Evolutionary conservation across 2,797 vertebrate species (phyloP).

Genomic region (Trachops cirrhosus): DNA sequence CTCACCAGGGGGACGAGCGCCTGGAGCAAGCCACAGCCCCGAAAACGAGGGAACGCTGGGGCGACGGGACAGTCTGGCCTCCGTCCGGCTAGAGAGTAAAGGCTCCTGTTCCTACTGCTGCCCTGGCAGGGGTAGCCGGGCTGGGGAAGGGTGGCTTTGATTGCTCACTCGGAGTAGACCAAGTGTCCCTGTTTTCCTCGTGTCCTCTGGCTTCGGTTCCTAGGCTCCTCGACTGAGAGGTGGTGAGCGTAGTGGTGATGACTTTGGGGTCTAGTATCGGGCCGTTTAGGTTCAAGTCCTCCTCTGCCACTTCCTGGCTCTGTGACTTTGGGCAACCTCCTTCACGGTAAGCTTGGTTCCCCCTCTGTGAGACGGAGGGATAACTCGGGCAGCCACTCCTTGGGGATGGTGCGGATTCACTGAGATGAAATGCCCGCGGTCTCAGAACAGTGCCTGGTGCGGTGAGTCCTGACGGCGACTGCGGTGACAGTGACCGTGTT

Average conservation of each 20-base stretch:
- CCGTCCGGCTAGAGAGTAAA: neutral
- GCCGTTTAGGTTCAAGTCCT: neutral
- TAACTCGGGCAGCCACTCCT: neutral
- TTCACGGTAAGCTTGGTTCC: neutral
- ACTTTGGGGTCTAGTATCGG: neutral
- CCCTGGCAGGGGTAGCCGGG: neutral
- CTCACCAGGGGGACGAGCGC: neutral
- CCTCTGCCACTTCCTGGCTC: neutral
- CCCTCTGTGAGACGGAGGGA: neutral
- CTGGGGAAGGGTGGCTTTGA: neutral
- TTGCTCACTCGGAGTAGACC: neutral
- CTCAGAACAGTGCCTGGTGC: neutral
- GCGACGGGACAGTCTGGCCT: neutral
- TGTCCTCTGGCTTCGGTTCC: neutral
- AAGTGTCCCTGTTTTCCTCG: neutral
- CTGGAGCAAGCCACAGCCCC: neutral
- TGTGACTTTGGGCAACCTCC: neutral
- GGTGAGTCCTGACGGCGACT: neutral
- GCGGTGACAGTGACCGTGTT: neutral
- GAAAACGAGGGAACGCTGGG: neutral
- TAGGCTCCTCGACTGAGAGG: neutral
- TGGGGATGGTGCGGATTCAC: neutral
- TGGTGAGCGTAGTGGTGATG: neutral
- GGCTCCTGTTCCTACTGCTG: neutral
- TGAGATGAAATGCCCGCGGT: neutral